Base-by-base conservation (phyloP, 1,140 invertebrate species). In the Hylaeus volcanicus region DNA sequence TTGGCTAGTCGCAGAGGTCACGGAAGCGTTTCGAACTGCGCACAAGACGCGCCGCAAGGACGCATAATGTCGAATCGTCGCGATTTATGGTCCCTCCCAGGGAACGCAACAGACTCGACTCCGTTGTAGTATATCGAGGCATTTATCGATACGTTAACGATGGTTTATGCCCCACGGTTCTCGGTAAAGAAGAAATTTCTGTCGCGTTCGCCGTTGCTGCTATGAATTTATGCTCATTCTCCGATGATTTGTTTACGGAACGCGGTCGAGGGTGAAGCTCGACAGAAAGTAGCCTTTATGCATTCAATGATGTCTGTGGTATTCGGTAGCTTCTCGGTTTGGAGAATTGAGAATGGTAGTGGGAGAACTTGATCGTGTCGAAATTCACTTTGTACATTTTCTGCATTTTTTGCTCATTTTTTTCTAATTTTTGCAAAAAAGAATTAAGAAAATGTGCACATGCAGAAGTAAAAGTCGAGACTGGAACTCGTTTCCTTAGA, bases 181-280 rank as follows among this genome's bases (percentile, higher is more conserved):
- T n/a, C n/a, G 61, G 37, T 73, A 61, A 61, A 73, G 37, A 56
- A 37, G 48, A 66, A 56, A 66, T 65, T 74, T 74, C 15, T 1
- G 3, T 66, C 39, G 15, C 3, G 3, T 8, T 3, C 12, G 45
- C 2, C 37, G 8, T 5, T 15, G n/a, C n/a, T 14, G 9, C n/a
- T 55, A 43, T 51, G 51, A 75, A 75, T 75, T 75, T 75, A 66
- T 65, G n/a, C 8, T 45, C 48, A 45, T 55, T 66, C 15, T 66
- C 55, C 43, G 37, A 65, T 26, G 48, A 37, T 66, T 26, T 65
- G n/a, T 75, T 65, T 66, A 66, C 56, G 63, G 15, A 75, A 75
- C 8, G 1, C 11, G 61, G 51, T 45, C 3, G 12, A 39, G 48
- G 9, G 43, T 9, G 9, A 51, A 2, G 45, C 45, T 48, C 45